Conservation (phyloP, 2,797 vertebrate species). For the Muscicapa comitata region DNA sequence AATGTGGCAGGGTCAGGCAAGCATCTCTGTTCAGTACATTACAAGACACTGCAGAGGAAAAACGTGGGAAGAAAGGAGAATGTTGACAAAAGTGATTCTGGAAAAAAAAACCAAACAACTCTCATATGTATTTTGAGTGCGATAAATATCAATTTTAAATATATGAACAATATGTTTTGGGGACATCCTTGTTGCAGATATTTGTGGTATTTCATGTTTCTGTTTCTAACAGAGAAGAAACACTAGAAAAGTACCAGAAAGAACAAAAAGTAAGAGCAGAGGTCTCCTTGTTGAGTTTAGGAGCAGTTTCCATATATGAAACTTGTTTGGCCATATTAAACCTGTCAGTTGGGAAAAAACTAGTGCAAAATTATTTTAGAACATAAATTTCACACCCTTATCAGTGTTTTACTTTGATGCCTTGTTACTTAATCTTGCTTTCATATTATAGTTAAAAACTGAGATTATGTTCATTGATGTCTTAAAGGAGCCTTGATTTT, state of each 20-base stretch:
- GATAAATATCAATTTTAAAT: background rate
- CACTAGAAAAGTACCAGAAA: background rate
- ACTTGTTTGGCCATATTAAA: background rate
- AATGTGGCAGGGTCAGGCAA: background rate
- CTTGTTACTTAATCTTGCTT: background rate
- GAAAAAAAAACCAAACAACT: rapidly evolving
- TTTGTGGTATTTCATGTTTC: background rate
- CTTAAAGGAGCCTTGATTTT: background rate
- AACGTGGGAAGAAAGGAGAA: background rate
- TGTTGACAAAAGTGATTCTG: background rate
- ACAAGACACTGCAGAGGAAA: background rate
- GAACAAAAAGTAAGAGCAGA: background rate
- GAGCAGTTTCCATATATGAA: background rate
- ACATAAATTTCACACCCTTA: background rate
- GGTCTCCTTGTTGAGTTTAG: background rate
- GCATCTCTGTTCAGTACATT: background rate
- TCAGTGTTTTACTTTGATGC: background rate
- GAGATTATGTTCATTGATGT: background rate
- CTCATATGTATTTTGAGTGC: background rate
- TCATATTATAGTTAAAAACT: background rate
- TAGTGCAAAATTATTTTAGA: background rate
- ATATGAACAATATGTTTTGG: background rate
- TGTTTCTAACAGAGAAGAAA: background rate
- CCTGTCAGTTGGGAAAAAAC: background rate
- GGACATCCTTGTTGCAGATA: background rate